These are phyloP conservation scores for Odontamblyopus lacepedii DNA, from an alignment of 2,797 vertebrate genomes.

Conservation along the genomic window DNA sequence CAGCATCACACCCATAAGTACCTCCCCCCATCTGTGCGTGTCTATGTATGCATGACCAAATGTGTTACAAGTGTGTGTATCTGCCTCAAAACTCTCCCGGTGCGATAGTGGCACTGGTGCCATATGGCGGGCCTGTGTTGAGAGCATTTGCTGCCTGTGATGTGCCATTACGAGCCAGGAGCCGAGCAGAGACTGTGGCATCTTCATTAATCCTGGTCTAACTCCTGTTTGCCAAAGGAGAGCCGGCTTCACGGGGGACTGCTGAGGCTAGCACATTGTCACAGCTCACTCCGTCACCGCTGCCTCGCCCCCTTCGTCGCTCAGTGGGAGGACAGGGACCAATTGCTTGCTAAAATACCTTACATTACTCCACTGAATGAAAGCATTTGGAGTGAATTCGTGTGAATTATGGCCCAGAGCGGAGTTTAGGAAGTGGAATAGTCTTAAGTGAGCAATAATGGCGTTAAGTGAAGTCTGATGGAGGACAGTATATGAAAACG, in stretches of 20 bases:
- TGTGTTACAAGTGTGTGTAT: constrained; percentile 35
- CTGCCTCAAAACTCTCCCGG: constrained; percentile 42
- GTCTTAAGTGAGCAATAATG: constrained; percentile 53
- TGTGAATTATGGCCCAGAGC: constrained; percentile 55
- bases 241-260: constrained; percentile 42
- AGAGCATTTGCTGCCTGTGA: constrained; percentile 61
- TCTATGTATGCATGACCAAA: constrained; percentile 21
- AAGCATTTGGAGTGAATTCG: constrained; percentile 57
- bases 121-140: constrained; percentile 75
- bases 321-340: constrained; percentile 52
- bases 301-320: constrained; percentile 34
- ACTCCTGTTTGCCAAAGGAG: constrained; percentile 61
- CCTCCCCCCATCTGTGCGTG: constrained; percentile 49
- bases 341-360: constrained; percentile 69
- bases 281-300: constrained; percentile 62
- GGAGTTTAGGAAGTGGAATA: constrained; percentile 55
- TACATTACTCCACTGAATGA: constrained; percentile 60
- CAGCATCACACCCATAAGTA: constrained; percentile 41
- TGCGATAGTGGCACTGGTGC: constrained; percentile 62
- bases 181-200: constrained; percentile 66
- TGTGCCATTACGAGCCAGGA: constrained; percentile 74
- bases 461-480: constrained; percentile 42
- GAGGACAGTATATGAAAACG: constrained; percentile 21
- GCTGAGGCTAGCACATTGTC: constrained; percentile 72
- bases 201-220: constrained; percentile 79